phyloP scores from a whole-genome alignment of 2,797 vertebrate genomes.

The Artibeus lituratus region DNA sequence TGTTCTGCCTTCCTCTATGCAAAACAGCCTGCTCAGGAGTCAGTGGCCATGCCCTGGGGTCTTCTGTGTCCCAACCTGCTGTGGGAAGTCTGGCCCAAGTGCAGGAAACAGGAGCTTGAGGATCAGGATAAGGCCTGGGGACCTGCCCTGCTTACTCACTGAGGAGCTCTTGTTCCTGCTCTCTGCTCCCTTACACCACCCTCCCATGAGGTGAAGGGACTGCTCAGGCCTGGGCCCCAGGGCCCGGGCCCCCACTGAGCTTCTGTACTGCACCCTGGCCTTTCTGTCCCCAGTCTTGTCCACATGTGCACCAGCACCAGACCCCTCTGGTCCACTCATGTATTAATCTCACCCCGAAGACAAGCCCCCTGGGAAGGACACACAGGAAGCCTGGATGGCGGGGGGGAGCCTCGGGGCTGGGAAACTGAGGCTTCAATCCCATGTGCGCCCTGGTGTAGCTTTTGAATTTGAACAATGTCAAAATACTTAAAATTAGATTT shows the following conservation, averaged over 20 bases:
- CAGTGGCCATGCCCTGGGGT: neutral
- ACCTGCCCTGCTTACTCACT: fast-evolving
- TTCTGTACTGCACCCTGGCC: neutral
- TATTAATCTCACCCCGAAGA: neutral
- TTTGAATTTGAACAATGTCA: neutral
- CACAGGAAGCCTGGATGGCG: neutral
- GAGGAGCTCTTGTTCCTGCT: fast-evolving
- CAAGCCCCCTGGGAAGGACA: neutral
- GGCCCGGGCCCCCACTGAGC: fast-evolving
- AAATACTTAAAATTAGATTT: neutral
- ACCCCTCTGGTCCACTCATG: neutral
- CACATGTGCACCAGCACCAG: neutral
- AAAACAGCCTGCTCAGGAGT: no score
- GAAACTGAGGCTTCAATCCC: neutral
- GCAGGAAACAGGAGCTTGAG: neutral
- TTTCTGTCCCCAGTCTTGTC: no score
- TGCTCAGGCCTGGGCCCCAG: neutral
- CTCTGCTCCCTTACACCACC: neutral
- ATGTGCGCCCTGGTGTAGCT: neutral
- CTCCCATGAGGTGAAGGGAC: neutral
- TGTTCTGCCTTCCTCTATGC: no score
- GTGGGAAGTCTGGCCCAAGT: neutral
- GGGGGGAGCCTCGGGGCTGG: fast-evolving
- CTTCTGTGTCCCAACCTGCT: neutral
- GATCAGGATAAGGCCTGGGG: neutral